Percentiles rank a stretch among this genome's conserved stretches.
Conservation (phyloP, 2,888 invertebrate species). For the Oscheius onirici region DNA sequence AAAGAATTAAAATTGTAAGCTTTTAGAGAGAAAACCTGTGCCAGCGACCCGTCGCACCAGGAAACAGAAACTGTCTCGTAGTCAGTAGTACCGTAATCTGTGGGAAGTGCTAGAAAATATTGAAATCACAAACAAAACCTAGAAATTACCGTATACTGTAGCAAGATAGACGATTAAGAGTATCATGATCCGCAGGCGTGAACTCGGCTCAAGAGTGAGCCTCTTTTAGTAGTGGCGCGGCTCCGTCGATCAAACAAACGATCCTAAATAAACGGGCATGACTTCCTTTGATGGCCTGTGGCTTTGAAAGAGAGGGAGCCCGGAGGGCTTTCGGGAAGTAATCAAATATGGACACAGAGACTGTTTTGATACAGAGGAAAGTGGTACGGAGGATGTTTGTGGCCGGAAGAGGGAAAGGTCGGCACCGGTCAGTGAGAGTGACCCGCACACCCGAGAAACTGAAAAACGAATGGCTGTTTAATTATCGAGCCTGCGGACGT, state of each 20-base stretch:
- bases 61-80: neutral
- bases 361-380: neutral
- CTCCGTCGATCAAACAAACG: conserved; percentile 18
- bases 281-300: too few species aligned
- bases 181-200: neutral
- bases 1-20: neutral
- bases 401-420: neutral
- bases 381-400: conserved; percentile 6
- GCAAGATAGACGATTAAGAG: neutral
- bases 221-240: conserved; percentile 26
- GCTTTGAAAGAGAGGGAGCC: neutral
- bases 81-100: neutral
- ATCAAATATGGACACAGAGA: neutral
- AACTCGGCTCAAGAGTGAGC: conserved; percentile 1
- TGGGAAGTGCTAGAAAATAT: neutral
- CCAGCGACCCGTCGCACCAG: conserved; percentile 4
- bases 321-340: neutral
- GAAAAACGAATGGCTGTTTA: neutral
- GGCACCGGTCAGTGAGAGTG: too few species aligned
- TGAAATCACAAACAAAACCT: neutral
- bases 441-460: neutral
- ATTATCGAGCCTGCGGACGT: neutral
- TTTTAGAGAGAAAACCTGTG: neutral
- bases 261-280: conserved; percentile 23
- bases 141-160: neutral